Base-by-base conservation (phyloP, 1,140 invertebrate species). In the Hyles euphorbiae region DNA sequence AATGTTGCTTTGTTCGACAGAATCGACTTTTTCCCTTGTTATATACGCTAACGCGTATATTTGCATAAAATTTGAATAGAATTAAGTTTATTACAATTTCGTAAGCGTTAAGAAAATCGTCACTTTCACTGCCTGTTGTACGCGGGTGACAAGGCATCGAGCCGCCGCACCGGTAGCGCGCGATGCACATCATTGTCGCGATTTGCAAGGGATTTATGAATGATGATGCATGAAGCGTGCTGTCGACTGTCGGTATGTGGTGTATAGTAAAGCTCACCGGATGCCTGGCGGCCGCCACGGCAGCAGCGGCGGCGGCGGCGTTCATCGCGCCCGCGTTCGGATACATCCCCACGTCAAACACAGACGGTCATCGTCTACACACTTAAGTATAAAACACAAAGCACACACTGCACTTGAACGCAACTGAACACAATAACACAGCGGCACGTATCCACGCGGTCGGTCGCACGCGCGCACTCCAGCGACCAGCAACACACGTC, bases 261-360 rank as follows among this genome's bases (percentile, higher is more conserved):
- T 46, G 11, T 32, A 11, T 56, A 8, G 52, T 63, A 66, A 65
- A 48, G 54, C 83, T 88, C 70, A 90, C 88, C 85, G 87, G 88
- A 82, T 90, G 88, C 80, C 88, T 90, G 44, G 88, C 88, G 72
- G 88, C 88, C 77, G 87, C 88, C 75, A 88, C 88, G 68, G 88
- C 88, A 74, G 87, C 88, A 64, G 88, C 88, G 71, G 88, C 88
- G 68, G 88, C 88, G 71, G 88, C 88, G 74, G 87, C 87, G 76
- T 89, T 90, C 87, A 89, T 89, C 61, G 88, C 87, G 79, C 88
- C 88, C 78, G 88, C 87, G 76, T 84, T 89, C 61, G 88, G 86
- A 84, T 89, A 90, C 88, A 90, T 90, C 74, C 78, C 73, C 76
- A 70, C 78, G 85, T 87, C 82, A 88, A 78, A 81, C 84, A 86